Conservation (phyloP, 2,888 invertebrate genomes). For the Fissipunctia ypsillon region DNA sequence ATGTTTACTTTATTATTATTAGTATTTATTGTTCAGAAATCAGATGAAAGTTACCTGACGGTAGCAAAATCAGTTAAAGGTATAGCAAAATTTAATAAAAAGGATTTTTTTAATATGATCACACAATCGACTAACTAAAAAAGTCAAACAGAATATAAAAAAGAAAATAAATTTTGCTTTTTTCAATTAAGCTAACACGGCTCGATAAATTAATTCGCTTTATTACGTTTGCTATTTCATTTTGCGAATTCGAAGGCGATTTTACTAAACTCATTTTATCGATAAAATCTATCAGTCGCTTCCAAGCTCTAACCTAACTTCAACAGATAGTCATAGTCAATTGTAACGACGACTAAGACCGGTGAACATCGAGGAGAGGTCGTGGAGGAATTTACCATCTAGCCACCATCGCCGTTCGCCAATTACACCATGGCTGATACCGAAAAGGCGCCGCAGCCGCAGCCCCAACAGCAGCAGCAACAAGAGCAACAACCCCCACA, state of each 20-base stretch:
- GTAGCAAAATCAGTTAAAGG: neutral
- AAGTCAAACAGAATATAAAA: neutral
- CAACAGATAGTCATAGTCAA: conserved; percentile 52
- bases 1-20: too few relatives aligned
- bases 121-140: neutral
- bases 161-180: neutral
- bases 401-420: conserved; percentile 94
- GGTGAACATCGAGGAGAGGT: conserved; percentile 94
- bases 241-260: neutral
- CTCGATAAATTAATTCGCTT: neutral
- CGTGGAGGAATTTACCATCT: conserved; percentile 94
- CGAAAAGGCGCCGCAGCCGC: conserved; percentile 95
- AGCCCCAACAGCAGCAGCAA: conserved; percentile 91
- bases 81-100: too few relatives aligned
- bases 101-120: neutral
- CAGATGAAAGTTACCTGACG: neutral
- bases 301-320: conserved; percentile 35
- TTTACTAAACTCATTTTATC: conserved; percentile 13
- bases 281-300: conserved; percentile 6
- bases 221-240: neutral
- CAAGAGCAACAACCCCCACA: conserved; percentile 92
- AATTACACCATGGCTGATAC: conserved; percentile 98
- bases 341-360: conserved; percentile 90
- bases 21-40: too few relatives aligned
- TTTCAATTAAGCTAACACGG: too few relatives aligned